Percentiles rank a stretch among this genome's conserved stretches.
phyloP scores from a whole-genome alignment of 2,113 vertebrate genomes.

The Myotis lucifugus region DNA sequence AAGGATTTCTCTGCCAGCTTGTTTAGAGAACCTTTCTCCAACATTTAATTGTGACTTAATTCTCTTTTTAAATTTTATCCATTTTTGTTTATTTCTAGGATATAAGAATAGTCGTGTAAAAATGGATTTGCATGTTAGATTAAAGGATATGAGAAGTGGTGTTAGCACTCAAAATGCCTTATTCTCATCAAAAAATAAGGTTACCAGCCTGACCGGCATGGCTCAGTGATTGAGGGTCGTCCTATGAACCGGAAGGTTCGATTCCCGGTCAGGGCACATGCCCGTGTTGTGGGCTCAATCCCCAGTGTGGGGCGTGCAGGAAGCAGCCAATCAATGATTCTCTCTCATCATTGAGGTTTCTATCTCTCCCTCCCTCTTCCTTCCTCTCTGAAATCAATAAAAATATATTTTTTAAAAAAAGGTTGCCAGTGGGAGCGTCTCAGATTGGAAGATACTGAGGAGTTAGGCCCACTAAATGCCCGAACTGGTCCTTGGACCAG shows the following conservation, averaged over 20 bases:
- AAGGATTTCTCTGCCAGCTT: background rate
- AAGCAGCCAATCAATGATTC: too few relatives aligned
- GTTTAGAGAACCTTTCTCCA: background rate
- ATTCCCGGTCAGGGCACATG: too few relatives aligned
- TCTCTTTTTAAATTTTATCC: background rate
- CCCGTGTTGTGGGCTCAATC: too few relatives aligned
- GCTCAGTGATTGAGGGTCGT: too few relatives aligned
- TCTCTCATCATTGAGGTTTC: too few relatives aligned
- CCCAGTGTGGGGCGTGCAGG: too few relatives aligned
- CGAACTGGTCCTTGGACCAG: fast-evolving
- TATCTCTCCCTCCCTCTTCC: too few relatives aligned
- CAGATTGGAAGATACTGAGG: background rate
- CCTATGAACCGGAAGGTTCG: too few relatives aligned
- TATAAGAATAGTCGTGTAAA: background rate
- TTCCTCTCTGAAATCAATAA: too few relatives aligned
- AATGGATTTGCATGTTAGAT: background rate
- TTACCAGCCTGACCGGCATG: background rate
- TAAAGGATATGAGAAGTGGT: background rate
- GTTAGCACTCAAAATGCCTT: background rate
- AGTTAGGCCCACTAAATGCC: background rate
- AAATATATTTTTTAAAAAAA: too few relatives aligned
- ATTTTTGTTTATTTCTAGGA: background rate
- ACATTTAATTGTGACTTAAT: background rate
- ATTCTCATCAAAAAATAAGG: background rate
- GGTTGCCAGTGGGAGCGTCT: background rate